Evolutionary conservation across 1,140 invertebrate species (phyloP).

Genomic region (Helicorthomorpha holstii): DNA sequence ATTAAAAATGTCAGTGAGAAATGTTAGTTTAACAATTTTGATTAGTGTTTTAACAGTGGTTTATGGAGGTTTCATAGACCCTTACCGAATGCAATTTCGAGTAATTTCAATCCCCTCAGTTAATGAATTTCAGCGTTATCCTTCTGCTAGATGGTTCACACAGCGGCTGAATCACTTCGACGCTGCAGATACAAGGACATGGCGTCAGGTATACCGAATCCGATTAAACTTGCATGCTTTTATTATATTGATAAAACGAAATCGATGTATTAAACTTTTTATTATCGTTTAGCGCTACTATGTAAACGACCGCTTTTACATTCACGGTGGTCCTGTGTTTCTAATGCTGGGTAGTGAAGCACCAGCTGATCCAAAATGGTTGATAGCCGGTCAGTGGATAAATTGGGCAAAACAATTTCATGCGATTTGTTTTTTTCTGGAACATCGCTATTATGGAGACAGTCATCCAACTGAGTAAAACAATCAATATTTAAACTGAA

Average conservation of each 20-base stretch:
- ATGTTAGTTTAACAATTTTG: no score
- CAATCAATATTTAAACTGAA: no score
- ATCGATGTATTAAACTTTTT: background rate
- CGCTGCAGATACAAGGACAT: background rate
- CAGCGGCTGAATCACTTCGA: background rate
- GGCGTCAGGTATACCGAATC: background rate
- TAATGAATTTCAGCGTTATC: no score
- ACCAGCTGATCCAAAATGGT: background rate
- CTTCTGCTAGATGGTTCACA: no score
- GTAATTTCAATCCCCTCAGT: no score
- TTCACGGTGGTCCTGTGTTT: background rate
- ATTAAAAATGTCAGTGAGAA: no score
- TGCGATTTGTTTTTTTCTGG: background rate
- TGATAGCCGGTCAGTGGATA: background rate
- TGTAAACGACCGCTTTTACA: background rate
- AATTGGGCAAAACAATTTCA: background rate
- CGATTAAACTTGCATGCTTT: no score
- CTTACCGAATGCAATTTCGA: no score
- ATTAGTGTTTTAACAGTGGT: no score
- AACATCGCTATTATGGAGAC: background rate
- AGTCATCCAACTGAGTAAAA: background rate
- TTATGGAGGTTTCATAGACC: no score
- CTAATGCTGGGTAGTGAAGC: slow-evolving; percentile 17
- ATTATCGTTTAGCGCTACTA: background rate
- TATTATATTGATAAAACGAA: no score